Evolutionary conservation across 92 coral and sea anemone genomes (phyloP).

Genomic region (Muricea muricata): DNA sequence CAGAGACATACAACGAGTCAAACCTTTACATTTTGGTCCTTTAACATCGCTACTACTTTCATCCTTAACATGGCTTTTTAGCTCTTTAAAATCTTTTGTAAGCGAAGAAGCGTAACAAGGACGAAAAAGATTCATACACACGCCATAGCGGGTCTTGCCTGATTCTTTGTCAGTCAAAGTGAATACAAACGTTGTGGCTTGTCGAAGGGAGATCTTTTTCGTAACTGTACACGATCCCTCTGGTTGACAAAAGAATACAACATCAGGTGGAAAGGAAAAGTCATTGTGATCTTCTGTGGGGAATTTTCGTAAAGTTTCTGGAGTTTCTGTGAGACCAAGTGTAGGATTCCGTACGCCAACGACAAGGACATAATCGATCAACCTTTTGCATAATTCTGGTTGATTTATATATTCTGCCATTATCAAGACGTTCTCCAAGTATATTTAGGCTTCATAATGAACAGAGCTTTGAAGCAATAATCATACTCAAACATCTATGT

Average conservation of each 20-base stretch:
- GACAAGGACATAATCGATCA: slow-evolving; percentile 91
- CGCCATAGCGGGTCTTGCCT: slow-evolving; percentile 91
- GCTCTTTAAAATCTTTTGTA: slow-evolving; percentile 67
- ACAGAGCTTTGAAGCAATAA: neutral
- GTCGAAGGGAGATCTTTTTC: slow-evolving; percentile 90
- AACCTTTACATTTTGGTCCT: slow-evolving; percentile 66
- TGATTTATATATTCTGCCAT: slow-evolving; percentile 60
- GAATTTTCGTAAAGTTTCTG: slow-evolving; percentile 84
- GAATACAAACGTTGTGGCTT: slow-evolving; percentile 95
- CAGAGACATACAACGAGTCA: slow-evolving; percentile 85
- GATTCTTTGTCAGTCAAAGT: slow-evolving; percentile 96
- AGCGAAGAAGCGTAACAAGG: slow-evolving; percentile 87
- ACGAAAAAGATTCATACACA: slow-evolving; percentile 92
- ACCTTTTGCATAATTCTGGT: slow-evolving; percentile 67
- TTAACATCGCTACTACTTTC: slow-evolving; percentile 43
- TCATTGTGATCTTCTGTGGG: slow-evolving; percentile 94
- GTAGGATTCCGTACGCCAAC: slow-evolving; percentile 98
- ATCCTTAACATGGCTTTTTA: slow-evolving; percentile 31
- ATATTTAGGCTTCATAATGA: neutral
- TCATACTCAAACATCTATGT: slow-evolving; percentile 7
- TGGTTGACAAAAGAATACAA: slow-evolving; percentile 98
- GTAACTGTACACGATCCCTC: slow-evolving; percentile 96
- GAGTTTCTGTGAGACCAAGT: slow-evolving; percentile 89
- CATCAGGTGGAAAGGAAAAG: slow-evolving; percentile 91
- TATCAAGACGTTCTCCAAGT: slow-evolving; percentile 1